Evolutionary conservation across 2,888 invertebrate species (phyloP).

Genomic region (Serripes groenlandicus): DNA sequence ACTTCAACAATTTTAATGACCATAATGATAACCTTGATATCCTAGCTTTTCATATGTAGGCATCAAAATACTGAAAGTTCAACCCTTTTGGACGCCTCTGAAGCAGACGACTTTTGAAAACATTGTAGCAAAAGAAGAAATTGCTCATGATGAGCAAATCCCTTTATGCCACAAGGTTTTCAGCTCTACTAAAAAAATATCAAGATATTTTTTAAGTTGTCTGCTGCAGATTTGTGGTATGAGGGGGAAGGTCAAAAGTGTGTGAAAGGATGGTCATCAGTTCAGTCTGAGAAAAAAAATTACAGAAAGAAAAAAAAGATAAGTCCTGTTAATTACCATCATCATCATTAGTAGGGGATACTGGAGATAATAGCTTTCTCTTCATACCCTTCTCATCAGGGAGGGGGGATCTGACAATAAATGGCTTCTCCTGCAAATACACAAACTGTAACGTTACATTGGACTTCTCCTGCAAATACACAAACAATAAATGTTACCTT

Average conservation of each 20-base stretch:
- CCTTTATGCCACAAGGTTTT: neutral
- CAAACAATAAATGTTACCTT: too few species aligned
- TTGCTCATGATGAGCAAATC: neutral
- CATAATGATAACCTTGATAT: too few species aligned
- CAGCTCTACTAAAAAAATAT: neutral
- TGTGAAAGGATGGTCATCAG: neutral
- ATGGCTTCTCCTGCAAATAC: slow-evolving; percentile 79
- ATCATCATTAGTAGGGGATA: slow-evolving; percentile 77
- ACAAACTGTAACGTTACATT: slow-evolving; percentile 9
- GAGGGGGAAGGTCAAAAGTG: neutral
- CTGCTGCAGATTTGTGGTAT: neutral
- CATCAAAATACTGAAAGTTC: too few species aligned
- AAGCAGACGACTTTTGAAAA: neutral
- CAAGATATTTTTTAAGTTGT: neutral
- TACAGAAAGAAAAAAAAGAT: neutral
- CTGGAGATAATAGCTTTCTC: slow-evolving; percentile 79
- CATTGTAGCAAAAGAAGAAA: neutral
- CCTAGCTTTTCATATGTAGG: too few species aligned
- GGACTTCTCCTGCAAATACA: neutral
- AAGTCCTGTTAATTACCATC: slow-evolving; percentile 42
- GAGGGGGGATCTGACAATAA: slow-evolving; percentile 76
- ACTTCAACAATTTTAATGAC: too few species aligned
- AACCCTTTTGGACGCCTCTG: neutral
- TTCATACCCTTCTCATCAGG: slow-evolving; percentile 80
- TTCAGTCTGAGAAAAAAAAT: neutral